A percentile compares a stretch with the other conserved stretches of the same genome.
Evolutionary conservation across 2,113 vertebrate genomes (phyloP).

Genomic region (Chiloscyllium plagiosum): DNA sequence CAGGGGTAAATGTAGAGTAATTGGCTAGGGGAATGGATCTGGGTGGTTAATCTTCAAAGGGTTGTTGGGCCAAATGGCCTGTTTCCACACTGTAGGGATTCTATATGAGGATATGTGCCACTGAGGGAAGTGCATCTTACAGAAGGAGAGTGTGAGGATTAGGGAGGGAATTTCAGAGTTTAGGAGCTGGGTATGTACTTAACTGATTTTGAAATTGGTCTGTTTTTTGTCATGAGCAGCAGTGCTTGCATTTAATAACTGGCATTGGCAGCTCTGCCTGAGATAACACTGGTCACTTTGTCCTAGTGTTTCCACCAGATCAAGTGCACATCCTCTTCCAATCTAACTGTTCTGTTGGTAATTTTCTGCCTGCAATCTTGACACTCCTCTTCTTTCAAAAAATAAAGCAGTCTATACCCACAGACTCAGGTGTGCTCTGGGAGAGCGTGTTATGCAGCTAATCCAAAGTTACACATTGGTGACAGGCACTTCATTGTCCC

Average conservation of each 20-base stretch:
- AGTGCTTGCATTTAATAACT: not conserved
- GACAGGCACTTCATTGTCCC: conserved; percentile 17
- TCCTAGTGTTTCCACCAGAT: not conserved
- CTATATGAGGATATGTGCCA: no score
- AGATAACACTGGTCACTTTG: not conserved
- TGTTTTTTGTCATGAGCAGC: not conserved
- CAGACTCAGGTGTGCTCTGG: not conserved
- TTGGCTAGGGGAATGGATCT: no score
- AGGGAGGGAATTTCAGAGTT: not conserved
- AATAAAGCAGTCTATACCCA: not conserved
- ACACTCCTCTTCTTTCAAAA: not conserved
- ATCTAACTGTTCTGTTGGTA: not conserved
- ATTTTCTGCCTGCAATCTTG: not conserved
- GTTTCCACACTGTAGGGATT: no score
- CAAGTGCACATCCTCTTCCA: not conserved
- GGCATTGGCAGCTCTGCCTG: not conserved
- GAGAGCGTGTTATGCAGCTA: not conserved
- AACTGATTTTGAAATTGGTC: not conserved
- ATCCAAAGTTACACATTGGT: not conserved
- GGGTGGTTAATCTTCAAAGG: no score
- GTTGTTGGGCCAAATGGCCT: no score
- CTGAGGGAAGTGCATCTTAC: not conserved
- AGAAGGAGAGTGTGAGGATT: not conserved
- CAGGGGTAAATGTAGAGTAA: no score
- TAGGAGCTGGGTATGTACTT: not conserved